Percentiles rank a stretch among this genome's conserved stretches.
phyloP scores from a whole-genome alignment of 2,113 vertebrate genomes.

The Tetraodon nigroviridis region DNA sequence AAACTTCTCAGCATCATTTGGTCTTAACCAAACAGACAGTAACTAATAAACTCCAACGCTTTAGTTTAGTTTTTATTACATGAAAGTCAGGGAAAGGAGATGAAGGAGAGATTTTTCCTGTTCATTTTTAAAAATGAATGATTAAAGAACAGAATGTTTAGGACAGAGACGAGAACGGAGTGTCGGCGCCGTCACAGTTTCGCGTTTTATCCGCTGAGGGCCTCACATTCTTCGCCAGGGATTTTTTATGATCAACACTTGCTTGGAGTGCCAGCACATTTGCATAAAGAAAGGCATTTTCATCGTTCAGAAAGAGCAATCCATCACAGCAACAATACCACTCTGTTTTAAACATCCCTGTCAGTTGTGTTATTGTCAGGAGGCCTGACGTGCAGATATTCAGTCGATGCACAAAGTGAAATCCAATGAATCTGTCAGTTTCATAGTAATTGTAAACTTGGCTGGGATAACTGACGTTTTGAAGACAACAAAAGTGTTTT shows the following conservation, averaged over 20 bases:
- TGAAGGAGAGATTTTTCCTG: no score
- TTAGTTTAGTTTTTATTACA: no score
- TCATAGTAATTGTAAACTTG: slow-evolving; percentile 22
- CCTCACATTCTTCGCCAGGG: slow-evolving; percentile 44
- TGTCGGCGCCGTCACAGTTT: slow-evolving; percentile 18
- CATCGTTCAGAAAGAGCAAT: slow-evolving; percentile 40
- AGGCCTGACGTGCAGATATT: neutral
- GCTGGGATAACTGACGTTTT: slow-evolving; percentile 11
- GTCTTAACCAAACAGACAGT: no score
- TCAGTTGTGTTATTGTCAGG: slow-evolving; percentile 11
- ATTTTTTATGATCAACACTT: slow-evolving; percentile 61
- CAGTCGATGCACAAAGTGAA: neutral
- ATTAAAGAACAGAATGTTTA: no score
- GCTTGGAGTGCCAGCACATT: slow-evolving; percentile 49
- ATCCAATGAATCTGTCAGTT: slow-evolving; percentile 6
- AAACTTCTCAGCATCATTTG: no score
- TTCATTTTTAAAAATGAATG: no score
- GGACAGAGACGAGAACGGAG: no score
- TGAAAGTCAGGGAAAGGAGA: no score
- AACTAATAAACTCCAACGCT: no score
- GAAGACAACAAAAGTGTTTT: no score
- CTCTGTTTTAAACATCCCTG: slow-evolving; percentile 22
- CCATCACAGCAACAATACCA: slow-evolving; percentile 55
- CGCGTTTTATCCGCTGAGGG: slow-evolving; percentile 37
- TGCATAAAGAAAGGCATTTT: slow-evolving; percentile 43